Evolutionary conservation across 2,797 vertebrate genomes (phyloP).

Genomic region (Gastrophryne carolinensis): DNA sequence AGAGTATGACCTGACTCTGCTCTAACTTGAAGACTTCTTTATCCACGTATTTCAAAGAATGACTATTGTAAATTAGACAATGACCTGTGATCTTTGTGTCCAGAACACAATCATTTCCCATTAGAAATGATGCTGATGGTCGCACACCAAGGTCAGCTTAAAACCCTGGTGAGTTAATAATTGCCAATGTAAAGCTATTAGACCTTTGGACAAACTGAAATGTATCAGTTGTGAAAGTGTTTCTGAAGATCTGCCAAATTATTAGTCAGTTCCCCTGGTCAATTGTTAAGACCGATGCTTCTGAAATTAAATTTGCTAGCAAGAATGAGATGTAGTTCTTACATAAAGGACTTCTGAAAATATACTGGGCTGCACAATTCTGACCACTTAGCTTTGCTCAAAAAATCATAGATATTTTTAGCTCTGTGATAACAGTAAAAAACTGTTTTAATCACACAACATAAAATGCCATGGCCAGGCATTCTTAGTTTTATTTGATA

Average conservation of each 20-base stretch:
- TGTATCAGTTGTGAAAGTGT: conserved; percentile 37
- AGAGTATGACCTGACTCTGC: conserved; percentile 46
- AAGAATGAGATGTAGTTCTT: not conserved
- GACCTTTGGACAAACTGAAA: conserved; percentile 41
- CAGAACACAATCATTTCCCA: conserved; percentile 46
- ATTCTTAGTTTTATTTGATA: too few relatives aligned
- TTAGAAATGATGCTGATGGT: conserved; percentile 51
- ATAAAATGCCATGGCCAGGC: too few relatives aligned
- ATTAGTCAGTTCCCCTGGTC: conserved; percentile 20
- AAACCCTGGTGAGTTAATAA: conserved; percentile 51
- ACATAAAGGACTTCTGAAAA: too few relatives aligned
- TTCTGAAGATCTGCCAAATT: conserved; percentile 31
- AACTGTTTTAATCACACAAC: too few relatives aligned
- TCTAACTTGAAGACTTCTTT: conserved; percentile 41
- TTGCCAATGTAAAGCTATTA: conserved; percentile 48
- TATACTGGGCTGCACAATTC: not conserved
- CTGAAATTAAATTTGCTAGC: not conserved
- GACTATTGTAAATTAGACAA: conserved; percentile 46
- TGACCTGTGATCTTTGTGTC: conserved; percentile 47
- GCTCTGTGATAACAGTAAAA: not conserved
- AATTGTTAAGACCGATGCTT: conserved; percentile 3
- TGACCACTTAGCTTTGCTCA: not conserved
- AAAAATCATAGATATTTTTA: too few relatives aligned
- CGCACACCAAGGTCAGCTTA: conserved; percentile 44
- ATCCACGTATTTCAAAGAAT: conserved; percentile 46